Conservation (phyloP, 2,888 invertebrate genomes). For the Globia sparganii region DNA sequence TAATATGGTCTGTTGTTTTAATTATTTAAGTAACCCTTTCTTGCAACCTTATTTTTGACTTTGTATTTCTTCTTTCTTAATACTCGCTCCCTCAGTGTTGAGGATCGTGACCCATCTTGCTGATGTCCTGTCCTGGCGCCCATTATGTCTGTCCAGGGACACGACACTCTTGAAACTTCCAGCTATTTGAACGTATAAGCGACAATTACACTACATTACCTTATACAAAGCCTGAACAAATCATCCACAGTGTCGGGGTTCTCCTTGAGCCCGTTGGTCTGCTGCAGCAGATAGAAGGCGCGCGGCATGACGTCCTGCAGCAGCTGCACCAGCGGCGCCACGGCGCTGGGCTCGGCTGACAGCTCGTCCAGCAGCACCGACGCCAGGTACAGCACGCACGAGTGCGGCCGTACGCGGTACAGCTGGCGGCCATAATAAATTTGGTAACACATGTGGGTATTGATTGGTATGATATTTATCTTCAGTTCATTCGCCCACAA, state of each 20-base stretch:
- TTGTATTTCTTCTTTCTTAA: background rate
- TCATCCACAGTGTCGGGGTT: conserved; percentile 99
- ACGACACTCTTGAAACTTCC: background rate
- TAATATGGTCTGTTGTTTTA: background rate
- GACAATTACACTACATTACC: conserved; percentile 72
- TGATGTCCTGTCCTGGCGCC: background rate
- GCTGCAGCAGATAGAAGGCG: conserved; percentile 95
- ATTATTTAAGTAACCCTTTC: background rate
- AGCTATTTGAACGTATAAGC: background rate
- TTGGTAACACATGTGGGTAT: background rate
- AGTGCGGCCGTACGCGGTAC: conserved; percentile 93
- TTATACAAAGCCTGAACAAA: conserved; percentile 95
- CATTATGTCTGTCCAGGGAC: background rate
- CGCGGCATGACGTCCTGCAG: conserved; percentile 95
- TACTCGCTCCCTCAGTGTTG: background rate
- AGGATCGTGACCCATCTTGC: background rate
- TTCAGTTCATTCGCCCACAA: background rate
- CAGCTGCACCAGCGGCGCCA: conserved; percentile 95
- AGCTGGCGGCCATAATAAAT: conserved; percentile 73
- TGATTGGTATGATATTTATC: background rate
- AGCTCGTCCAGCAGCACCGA: conserved; percentile 96
- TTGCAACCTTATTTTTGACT: background rate
- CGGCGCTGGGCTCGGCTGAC: conserved; percentile 92
- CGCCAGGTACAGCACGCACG: conserved; percentile 94
- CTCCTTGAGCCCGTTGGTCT: conserved; percentile 94